Evolutionary conservation across 2,888 invertebrate species (phyloP).

Genomic region (Conus canariensis): DNA sequence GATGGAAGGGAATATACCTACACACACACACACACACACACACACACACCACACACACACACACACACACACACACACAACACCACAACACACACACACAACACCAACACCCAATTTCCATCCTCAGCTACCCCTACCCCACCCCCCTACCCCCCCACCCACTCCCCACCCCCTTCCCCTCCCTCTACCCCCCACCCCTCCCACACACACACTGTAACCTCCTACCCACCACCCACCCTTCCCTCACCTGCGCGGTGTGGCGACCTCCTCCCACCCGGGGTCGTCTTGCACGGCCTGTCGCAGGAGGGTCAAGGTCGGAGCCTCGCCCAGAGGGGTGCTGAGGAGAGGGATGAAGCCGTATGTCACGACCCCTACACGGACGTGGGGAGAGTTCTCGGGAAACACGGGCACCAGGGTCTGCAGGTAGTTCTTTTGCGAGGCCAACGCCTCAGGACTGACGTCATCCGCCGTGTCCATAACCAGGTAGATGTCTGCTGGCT

Average conservation of each 20-base stretch:
- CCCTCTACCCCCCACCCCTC: too few species aligned
- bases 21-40: background rate
- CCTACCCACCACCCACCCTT: background rate
- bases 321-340: conserved; percentile 29
- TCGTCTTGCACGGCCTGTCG: conserved; percentile 29
- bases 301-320: conserved; percentile 1
- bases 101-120: too few species aligned
- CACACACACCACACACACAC: background rate
- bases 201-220: background rate
- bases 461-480: conserved; percentile 52
- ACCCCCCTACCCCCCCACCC: background rate
- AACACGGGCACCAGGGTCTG: conserved; percentile 45
- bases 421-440: conserved; percentile 45
- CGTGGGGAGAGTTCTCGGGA: conserved; percentile 8
- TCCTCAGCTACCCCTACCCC: background rate
- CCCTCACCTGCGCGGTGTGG: conserved; percentile 30
- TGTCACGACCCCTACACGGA: conserved; percentile 47
- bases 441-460: conserved; percentile 35
- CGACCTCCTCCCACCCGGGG: conserved; percentile 42
- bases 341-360: conserved; percentile 38
- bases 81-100: background rate
- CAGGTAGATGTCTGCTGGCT: conserved; percentile 51
- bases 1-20: background rate
- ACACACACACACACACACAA: background rate
- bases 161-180: too few species aligned